Base-by-base conservation (phyloP, 2,113 vertebrate genomes). In the Pollimyrus isidori region DNA sequence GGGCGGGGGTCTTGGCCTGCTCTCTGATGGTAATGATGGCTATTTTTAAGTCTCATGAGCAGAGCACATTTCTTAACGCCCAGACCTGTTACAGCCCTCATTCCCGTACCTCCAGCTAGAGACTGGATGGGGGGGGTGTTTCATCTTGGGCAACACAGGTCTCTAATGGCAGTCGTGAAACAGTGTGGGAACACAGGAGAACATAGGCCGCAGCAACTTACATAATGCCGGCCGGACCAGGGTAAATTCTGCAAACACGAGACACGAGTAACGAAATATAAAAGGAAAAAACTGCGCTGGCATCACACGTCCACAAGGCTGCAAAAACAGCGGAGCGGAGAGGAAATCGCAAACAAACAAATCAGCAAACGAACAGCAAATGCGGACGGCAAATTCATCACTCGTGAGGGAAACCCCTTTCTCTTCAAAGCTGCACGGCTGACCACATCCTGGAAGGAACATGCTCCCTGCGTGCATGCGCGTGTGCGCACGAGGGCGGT, bases 391-490 rank as follows among this genome's bases (percentile, higher is more conserved):
- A 89, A 48, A 86, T 50, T 88, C 65, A 50, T 80, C 69, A 42
- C 26, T 53, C 21, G 92, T 83, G 89, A 91, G 92, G 92, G 91
- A 93, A 95, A 93, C 80, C 93, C 90, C 93, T 89, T 87, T 26
- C 87, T 91, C 90, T 93, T 93, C 91, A 93, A 93, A 92, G 90
- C 90, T 92, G 91, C 91, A 94, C 90, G 92, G 89, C 94, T 91
- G 69, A 94, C 94, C 93, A 93, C 91, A 94, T 94, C 92, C 93
- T 92, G 92, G 89, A 91, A 92, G 91, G 84, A 93, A 90, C 49
- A 26, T 69, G 89, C 88, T 89, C 42, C 76, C n/a, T 49, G 88
- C 53, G 50, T 89, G 90, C 52, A 87, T 89, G 90, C 82, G 82
- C 89, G 83, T 86, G 89, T 90, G 80, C 86, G 73, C 82, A 65